These are phyloP conservation scores for Nipponia nippon DNA, from an alignment of 2,113 vertebrate genomes.

Conservation along the genomic window DNA sequence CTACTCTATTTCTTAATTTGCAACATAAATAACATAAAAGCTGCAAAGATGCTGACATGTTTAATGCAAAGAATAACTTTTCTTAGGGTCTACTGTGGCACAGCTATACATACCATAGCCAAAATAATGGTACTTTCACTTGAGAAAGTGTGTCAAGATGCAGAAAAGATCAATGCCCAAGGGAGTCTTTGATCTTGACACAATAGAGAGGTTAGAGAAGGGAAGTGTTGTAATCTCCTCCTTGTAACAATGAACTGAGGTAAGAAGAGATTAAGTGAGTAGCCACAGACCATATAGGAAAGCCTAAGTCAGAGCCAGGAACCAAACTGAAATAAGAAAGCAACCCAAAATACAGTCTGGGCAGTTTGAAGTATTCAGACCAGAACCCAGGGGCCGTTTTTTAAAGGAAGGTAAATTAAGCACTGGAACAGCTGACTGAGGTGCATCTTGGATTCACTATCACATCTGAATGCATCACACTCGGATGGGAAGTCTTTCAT, in stretches of 20 bases:
- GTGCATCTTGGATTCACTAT: neutral
- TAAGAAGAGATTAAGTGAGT: neutral
- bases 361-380: neutral
- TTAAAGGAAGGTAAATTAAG: neutral
- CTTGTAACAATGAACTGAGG: neutral
- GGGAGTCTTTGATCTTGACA: neutral
- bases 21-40: neutral
- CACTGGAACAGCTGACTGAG: neutral
- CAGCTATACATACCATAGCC: neutral
- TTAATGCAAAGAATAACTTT: neutral
- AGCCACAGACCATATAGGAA: neutral
- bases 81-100: neutral
- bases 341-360: neutral
- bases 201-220: neutral
- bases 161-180: neutral
- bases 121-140: neutral
- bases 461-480: neutral
- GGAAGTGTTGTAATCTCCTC: neutral
- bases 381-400: neutral
- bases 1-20: slow-evolving; percentile 25
- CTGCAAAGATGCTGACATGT: neutral
- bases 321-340: neutral
- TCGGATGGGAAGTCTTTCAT: neutral
- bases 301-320: neutral
- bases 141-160: neutral